These are phyloP conservation scores for Porites australiensis DNA, from an alignment of 64 coral and sea anemone genomes.

Conservation along the genomic window DNA sequence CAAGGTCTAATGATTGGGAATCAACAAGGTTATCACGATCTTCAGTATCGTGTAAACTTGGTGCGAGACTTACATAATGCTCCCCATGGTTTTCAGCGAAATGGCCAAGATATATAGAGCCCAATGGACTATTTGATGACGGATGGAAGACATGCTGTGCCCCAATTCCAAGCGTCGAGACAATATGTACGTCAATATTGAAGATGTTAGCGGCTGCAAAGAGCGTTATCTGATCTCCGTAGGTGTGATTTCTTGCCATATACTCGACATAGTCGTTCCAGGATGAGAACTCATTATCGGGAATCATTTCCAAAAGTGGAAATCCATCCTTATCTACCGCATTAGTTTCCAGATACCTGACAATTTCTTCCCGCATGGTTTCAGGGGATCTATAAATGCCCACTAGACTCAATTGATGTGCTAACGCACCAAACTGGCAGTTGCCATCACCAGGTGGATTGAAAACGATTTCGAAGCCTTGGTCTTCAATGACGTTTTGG, in stretches of 20 bases:
- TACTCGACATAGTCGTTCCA: background rate
- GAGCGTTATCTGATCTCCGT: constrained; percentile 27
- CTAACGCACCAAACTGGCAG: background rate
- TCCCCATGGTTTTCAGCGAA: constrained; percentile 28
- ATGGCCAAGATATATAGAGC: constrained; percentile 10
- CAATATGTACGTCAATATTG: constrained; percentile 8
- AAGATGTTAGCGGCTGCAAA: constrained; percentile 36
- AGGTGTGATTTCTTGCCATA: background rate
- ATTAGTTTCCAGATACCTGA: background rate
- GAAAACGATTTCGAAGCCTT: constrained; percentile 27
- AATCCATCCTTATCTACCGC: constrained; percentile 7
- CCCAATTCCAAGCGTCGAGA: constrained; percentile 5
- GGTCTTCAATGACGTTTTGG: constrained; percentile 20
- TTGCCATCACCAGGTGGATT: constrained; percentile 40
- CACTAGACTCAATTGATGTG: background rate
- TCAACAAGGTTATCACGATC: background rate
- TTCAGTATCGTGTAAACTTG: background rate
- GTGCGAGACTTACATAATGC: constrained; percentile 15
- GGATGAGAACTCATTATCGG: background rate
- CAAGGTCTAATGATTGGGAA: too few species aligned
- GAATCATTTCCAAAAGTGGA: background rate
- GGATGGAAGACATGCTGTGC: constrained; percentile 4
- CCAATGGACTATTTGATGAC: background rate
- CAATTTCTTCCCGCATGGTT: background rate
- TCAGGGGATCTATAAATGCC: background rate